A percentile compares a stretch with the other conserved stretches of the same genome.
phyloP scores from a whole-genome alignment of 1,140 invertebrate genomes.

The Diorhabda carinulata region DNA sequence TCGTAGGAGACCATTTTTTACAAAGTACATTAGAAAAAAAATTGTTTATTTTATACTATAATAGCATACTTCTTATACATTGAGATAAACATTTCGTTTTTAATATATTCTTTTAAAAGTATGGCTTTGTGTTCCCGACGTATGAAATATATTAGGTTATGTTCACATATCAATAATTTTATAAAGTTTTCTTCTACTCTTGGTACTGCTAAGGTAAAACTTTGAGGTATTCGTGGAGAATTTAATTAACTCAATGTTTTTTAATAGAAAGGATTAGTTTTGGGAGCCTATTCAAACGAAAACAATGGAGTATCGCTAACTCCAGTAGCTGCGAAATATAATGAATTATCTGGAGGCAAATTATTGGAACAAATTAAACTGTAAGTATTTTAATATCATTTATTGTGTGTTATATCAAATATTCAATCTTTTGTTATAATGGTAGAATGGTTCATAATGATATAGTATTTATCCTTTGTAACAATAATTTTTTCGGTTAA shows the following conservation, averaged over 20 bases:
- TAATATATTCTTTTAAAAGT: slow-evolving; percentile 5
- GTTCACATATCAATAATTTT: slow-evolving; percentile 20
- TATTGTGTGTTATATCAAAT: slow-evolving; percentile 19
- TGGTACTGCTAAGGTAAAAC: slow-evolving; percentile 21
- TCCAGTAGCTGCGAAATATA: slow-evolving; percentile 51
- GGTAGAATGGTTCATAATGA: not conserved
- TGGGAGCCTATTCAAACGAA: slow-evolving; percentile 55
- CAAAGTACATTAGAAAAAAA: too few relatives aligned
- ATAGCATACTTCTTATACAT: too few relatives aligned
- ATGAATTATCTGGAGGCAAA: slow-evolving; percentile 51
- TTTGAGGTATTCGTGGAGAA: not conserved
- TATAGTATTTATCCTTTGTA: not conserved
- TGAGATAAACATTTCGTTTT: too few relatives aligned
- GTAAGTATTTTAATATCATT: slow-evolving; percentile 49
- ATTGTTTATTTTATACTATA: too few relatives aligned
- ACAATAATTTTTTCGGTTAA: not conserved
- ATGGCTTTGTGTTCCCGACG: slow-evolving; percentile 28
- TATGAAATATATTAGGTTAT: slow-evolving; percentile 32
- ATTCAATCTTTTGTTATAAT: slow-evolving; percentile 23
- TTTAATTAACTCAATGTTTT: slow-evolving; percentile 2
- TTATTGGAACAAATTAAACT: slow-evolving; percentile 51
- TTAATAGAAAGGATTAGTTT: slow-evolving; percentile 54
- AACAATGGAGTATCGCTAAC: slow-evolving; percentile 51
- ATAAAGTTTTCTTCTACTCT: slow-evolving; percentile 24
- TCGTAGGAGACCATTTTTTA: too few relatives aligned